These are phyloP conservation scores for Halictus rubicundus DNA, from an alignment of 1,140 invertebrate species.

Conservation along the genomic window DNA sequence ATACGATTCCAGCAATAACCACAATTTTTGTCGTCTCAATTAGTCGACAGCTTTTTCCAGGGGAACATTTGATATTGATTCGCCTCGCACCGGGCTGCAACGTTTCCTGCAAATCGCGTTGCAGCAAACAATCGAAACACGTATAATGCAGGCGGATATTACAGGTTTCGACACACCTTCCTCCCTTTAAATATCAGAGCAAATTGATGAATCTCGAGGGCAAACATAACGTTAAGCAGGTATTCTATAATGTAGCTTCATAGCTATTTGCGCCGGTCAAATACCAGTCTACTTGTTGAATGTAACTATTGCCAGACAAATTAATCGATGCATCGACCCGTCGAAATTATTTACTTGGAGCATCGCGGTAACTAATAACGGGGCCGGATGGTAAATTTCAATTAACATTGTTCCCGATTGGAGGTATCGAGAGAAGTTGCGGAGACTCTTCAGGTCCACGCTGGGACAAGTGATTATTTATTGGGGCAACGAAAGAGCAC, in stretches of 20 bases:
- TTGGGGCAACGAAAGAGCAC: neutral
- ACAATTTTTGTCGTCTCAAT: too few species aligned
- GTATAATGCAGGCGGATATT: neutral
- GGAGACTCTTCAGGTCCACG: too few species aligned
- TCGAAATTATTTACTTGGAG: slow-evolving; percentile 25
- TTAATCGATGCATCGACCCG: slow-evolving; percentile 34
- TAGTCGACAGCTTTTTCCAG: too few species aligned
- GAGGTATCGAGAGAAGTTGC: neutral
- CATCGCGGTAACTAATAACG: slow-evolving; percentile 31
- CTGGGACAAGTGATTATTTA: neutral
- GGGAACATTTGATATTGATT: neutral
- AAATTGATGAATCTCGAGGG: slow-evolving; percentile 1
- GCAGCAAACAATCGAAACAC: neutral
- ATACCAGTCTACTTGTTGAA: slow-evolving; percentile 47
- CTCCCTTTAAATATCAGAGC: neutral
- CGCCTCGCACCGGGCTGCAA: neutral
- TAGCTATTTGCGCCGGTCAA: slow-evolving; percentile 36
- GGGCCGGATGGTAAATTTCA: slow-evolving; percentile 18
- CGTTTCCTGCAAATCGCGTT: neutral
- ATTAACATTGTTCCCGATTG: neutral
- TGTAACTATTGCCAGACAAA: slow-evolving; percentile 26
- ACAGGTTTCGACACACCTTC: neutral
- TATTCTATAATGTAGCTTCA: slow-evolving; percentile 23
- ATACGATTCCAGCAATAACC: neutral
- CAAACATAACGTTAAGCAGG: slow-evolving; percentile 13